Evolutionary conservation across 2,113 vertebrate species (phyloP), one percentile per base, ranked within the genome.

Genomic region (Sprattus sprattus): DNA sequence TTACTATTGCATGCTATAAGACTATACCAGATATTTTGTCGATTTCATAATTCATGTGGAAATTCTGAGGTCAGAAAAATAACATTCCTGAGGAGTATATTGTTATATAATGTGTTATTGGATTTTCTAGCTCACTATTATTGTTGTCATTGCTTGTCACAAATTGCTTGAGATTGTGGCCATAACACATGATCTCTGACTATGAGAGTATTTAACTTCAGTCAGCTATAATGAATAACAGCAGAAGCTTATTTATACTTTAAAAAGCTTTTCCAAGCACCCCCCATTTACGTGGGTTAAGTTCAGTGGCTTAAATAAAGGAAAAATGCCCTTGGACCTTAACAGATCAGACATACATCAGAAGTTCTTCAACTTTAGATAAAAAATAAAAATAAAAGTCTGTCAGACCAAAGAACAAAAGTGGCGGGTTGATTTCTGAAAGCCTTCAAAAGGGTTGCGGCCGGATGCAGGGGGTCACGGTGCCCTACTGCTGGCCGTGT

Each of bases 311-410:
- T 67, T 67, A 39, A 78, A 32, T 4, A 78, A 78, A 78, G 28
- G 13, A 4, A 32, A 44, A 78, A 78, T 39, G 71, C 71, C 32
- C 11, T 32, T 32, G 13, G 28, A 39, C 71, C 2, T 60, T 60
- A 22, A 22, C 71, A 78, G 3, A 39, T 32, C 28, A 78, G 28
- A 78, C 10, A 16, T 39, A 0, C 71, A 39, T 78, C 22, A 64
- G 20, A 78, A 39, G 71, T 39, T 78, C 71, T 67, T 67, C 64
- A 67, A 67, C 64, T 67, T 67, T 67, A 28, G 64, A 67, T 67
- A 28, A 67, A 67, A 67, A 25, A 28, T 25, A 64, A 25, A 64
- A 22, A 64, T 67, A 67, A 67, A 67, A 28, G 64, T 28, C n/a
- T 9, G 64, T 67, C 64, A 67, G 64, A 60, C 54, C 54, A 60